Evolutionary conservation across 2,113 vertebrate genomes (phyloP).

Genomic region (Phyllopteryx taeniolatus): DNA sequence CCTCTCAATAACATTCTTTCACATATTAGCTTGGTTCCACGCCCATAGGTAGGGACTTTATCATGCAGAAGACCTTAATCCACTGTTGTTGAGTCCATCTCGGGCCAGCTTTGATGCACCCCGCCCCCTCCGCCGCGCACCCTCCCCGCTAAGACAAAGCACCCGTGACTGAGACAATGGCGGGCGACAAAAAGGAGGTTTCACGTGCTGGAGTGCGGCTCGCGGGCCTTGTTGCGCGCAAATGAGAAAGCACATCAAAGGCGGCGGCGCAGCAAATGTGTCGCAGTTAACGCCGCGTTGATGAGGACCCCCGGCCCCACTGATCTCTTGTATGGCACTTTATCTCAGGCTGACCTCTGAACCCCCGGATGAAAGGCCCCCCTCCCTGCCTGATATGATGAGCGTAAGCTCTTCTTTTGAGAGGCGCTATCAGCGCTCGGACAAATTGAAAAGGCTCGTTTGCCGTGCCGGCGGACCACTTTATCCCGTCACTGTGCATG

Average conservation of each 20-base stretch:
- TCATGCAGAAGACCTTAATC: conserved; percentile 99
- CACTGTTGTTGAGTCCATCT: conserved; percentile 97
- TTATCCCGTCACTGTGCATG: conserved; percentile 87
- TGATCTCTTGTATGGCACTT: conserved; percentile 97
- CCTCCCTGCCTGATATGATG: conserved; percentile 84
- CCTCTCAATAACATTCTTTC: conserved; percentile 99
- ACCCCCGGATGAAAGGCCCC: conserved; percentile 84
- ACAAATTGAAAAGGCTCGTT: conserved; percentile 87
- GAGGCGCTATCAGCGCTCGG: conserved; percentile 85
- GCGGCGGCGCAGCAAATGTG: conserved; percentile 77
- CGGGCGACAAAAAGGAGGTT: conserved; percentile 78
- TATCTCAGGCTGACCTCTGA: conserved; percentile 96
- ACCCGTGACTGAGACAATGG: conserved; percentile 97
- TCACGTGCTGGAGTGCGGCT: conserved; percentile 72
- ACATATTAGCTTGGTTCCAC: conserved; percentile 99
- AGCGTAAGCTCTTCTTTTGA: conserved; percentile 89
- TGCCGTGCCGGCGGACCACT: conserved; percentile 85
- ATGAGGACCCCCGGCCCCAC: conserved; percentile 78
- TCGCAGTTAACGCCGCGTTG: conserved; percentile 62
- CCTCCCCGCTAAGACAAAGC: conserved; percentile 94
- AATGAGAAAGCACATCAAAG: conserved; percentile 72
- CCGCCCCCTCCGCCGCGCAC: conserved; percentile 31
- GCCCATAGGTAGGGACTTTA: conserved; percentile 99
- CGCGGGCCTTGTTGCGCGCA: conserved; percentile 62
- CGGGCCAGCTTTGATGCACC: conserved; percentile 91